These are phyloP conservation scores for Eulemur rubriventer DNA, from an alignment of 2,797 vertebrate genomes.

Conservation along the genomic window DNA sequence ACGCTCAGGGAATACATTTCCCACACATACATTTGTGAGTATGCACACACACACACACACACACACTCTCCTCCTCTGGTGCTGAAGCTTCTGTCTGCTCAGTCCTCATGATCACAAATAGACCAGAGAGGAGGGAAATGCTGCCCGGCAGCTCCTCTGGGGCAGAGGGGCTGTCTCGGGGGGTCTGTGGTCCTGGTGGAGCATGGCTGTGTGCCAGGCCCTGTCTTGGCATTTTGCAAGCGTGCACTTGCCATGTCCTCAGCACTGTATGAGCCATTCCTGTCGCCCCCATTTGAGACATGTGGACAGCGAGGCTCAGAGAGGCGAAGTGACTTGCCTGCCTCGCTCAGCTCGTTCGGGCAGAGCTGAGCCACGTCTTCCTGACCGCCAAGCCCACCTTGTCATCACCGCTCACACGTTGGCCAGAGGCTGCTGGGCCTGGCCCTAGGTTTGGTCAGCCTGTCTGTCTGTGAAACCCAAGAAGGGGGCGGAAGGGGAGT, in stretches of 20 bases:
- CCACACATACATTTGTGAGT: background rate
- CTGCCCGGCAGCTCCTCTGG: background rate
- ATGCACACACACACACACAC: too few species aligned
- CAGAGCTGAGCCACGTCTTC: background rate
- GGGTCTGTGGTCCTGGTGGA: too few species aligned
- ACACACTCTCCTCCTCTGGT: background rate
- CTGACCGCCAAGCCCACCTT: background rate
- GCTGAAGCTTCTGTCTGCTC: background rate
- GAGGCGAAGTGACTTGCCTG: background rate
- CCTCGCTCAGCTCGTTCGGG: background rate
- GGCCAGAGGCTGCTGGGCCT: background rate
- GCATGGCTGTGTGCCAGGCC: background rate
- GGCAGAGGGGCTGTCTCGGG: rapidly evolving
- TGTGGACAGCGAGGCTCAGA: background rate
- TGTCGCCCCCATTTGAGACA: background rate
- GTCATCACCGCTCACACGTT: background rate
- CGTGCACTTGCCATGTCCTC: rapidly evolving
- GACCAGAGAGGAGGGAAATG: background rate
- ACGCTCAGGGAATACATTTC: background rate
- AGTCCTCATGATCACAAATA: background rate
- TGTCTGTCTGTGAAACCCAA: background rate
- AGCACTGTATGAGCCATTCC: rapidly evolving
- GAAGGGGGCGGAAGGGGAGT: background rate
- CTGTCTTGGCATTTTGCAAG: background rate
- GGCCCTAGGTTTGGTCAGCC: background rate